phyloP scores from a whole-genome alignment of 2,888 invertebrate species.

The Volucella inanis region DNA sequence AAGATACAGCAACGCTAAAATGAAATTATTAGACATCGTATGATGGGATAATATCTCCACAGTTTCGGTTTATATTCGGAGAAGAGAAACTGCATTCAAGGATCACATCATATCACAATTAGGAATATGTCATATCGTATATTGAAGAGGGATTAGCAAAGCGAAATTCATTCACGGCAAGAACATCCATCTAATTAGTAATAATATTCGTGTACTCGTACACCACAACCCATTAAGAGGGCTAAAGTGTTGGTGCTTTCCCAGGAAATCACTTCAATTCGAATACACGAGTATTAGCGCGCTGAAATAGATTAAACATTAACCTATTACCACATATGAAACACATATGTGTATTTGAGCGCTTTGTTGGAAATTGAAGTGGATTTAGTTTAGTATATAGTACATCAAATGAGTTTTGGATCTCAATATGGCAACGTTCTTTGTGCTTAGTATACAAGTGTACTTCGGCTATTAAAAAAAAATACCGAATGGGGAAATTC shows the following conservation, averaged over 20 bases:
- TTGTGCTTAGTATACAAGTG: too few relatives aligned
- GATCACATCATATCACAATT: conserved; percentile 61
- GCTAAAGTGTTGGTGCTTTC: neutral
- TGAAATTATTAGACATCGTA: conserved; percentile 37
- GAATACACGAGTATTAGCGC: conserved; percentile 19
- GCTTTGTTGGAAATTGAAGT: conserved; percentile 35
- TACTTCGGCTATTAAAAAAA: too few relatives aligned
- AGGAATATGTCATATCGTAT: conserved; percentile 56
- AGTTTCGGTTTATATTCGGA: conserved; percentile 26
- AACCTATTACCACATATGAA: conserved; percentile 17
- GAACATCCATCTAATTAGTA: conserved; percentile 57
- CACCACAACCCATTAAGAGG: conserved; percentile 23
- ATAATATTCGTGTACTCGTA: conserved; percentile 37
- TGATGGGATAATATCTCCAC: conserved; percentile 16
- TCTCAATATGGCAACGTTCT: too few relatives aligned
- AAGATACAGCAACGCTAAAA: conserved; percentile 7
- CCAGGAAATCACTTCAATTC: conserved; percentile 11
- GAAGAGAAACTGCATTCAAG: conserved; percentile 57
- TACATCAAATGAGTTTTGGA: too few relatives aligned
- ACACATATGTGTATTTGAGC: conserved; percentile 27
- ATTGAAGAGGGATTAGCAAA: conserved; percentile 59
- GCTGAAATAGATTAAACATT: conserved; percentile 35
- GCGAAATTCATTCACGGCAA: conserved; percentile 6
- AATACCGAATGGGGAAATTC: too few relatives aligned
- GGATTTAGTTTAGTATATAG: too few relatives aligned